Percentiles rank a stretch among this genome's conserved stretches.
These are phyloP conservation scores for Myodes glareolus DNA, from an alignment of 2,113 vertebrate genomes.

Conservation along the genomic window DNA sequence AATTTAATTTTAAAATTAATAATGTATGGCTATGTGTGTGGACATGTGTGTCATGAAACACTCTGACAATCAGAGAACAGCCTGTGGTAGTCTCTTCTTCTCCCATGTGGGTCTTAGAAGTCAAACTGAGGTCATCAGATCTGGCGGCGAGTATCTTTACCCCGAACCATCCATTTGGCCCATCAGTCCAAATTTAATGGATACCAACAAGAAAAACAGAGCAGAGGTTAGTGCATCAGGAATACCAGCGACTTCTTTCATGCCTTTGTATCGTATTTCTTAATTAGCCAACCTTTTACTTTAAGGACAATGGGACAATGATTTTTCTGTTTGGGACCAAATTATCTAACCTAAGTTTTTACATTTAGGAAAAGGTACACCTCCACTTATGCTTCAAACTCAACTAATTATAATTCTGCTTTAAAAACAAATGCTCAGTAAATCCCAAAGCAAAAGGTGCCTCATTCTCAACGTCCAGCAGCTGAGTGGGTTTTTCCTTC, in stretches of 20 bases:
- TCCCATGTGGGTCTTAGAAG: neutral
- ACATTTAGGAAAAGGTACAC: neutral
- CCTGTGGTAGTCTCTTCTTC: neutral
- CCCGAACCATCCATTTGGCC: no score
- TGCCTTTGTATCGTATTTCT: neutral
- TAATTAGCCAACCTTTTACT: neutral
- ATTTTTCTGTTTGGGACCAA: neutral
- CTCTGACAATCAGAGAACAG: neutral
- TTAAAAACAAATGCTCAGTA: slow-evolving; percentile 15
- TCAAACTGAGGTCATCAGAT: neutral
- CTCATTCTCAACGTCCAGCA: neutral
- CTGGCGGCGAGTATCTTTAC: neutral
- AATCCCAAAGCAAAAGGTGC: neutral
- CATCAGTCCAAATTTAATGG: neutral
- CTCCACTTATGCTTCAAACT: slow-evolving; percentile 17
- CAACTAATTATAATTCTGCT: slow-evolving; percentile 10
- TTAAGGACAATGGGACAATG: neutral
- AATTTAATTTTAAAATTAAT: neutral
- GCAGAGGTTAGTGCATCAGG: neutral
- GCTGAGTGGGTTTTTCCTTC: neutral
- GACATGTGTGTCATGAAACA: neutral
- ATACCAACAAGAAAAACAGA: neutral
- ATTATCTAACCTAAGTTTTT: slow-evolving; percentile 7
- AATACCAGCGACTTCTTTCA: neutral
- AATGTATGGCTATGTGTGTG: neutral